Base-by-base conservation (phyloP, 2,113 vertebrate genomes). In the Puntigrus tetrazona region DNA sequence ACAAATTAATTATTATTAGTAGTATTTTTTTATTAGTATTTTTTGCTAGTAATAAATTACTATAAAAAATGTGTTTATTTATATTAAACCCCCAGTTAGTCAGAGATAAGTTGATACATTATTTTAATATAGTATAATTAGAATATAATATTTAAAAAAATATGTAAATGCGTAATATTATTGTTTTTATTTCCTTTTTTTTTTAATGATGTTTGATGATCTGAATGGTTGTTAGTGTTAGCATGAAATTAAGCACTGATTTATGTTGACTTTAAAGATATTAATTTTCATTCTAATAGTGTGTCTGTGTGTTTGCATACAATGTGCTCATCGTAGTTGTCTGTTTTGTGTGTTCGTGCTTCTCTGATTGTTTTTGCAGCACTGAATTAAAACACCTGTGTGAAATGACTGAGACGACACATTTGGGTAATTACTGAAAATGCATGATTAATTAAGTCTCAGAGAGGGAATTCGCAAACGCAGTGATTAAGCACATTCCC, bases 351-450 rank as follows among this genome's bases (percentile, higher is more conserved):
- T 1, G 47, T 50, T 76, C 9, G 10, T 31, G 20, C n/a, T 79
- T 22, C 36, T 79, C 34, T 29, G 14, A 76, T 3, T 25, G 20
- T 63, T 75, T 43, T 20, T 84, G 11, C 38, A 74, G 38, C 14
- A 25, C 50, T 73, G 47, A 29, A 43, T 83, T 22, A 50, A 81
- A 70, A 38, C 27, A 47, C 65, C 65, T 70, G 29, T 50, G 45
- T 38, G 29, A 85, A 59, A 79, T 45, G 65, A 78, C 29, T 69
- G 45, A 67, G 34, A 47, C 10, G 76, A 70, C 83, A 72, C 76
- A 45, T 79, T 59, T 79, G 38, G 50, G 65, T 85, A 85, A 85
- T 85, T 85, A 85, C 83, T 57, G 47, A 69, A 69, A 70, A 22
- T 47, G 47, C 4, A 9, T 79, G 69, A 85, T 85, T 70, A 85